phyloP scores from a whole-genome alignment of 2,797 vertebrate genomes.

The Amphiprion clarkii region DNA sequence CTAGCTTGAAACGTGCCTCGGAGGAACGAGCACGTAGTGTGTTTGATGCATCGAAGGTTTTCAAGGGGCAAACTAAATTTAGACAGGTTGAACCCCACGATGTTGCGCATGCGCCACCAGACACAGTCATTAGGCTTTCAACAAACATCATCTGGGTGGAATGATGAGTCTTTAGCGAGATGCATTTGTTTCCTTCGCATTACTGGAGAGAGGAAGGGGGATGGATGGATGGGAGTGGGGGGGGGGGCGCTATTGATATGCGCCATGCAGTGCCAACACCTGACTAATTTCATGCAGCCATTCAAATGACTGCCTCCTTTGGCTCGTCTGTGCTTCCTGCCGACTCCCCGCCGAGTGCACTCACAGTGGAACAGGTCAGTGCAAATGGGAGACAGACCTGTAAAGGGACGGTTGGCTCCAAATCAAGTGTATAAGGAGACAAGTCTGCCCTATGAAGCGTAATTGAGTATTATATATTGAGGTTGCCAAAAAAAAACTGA shows the following conservation, averaged over 20 bases:
- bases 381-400: conserved; percentile 76
- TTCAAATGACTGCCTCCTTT: conserved; percentile 73
- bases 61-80: conserved; percentile 68
- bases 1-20: conserved; percentile 51
- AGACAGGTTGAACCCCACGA: conserved; percentile 60
- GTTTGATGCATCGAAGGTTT: conserved; percentile 30
- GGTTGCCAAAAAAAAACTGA: neutral
- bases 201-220: conserved; percentile 53
- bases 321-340: conserved; percentile 73
- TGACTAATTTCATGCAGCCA: conserved; percentile 80
- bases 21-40: conserved; percentile 31
- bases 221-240: neutral
- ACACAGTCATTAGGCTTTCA: conserved; percentile 67
- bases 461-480: neutral
- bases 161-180: conserved; percentile 70
- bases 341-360: conserved; percentile 59
- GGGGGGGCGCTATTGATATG: conserved; percentile 69
- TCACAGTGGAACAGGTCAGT: conserved; percentile 70
- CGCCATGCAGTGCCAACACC: conserved; percentile 79
- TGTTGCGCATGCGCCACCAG: conserved; percentile 40
- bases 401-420: conserved; percentile 56
- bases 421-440: conserved; percentile 37
- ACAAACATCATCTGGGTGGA: conserved; percentile 74
- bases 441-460: neutral
- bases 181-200: conserved; percentile 71